A percentile compares a stretch with the other conserved stretches of the same genome.
These are phyloP conservation scores for Cirrhinus molitorella DNA, from an alignment of 2,797 vertebrate species.

Conservation along the genomic window DNA sequence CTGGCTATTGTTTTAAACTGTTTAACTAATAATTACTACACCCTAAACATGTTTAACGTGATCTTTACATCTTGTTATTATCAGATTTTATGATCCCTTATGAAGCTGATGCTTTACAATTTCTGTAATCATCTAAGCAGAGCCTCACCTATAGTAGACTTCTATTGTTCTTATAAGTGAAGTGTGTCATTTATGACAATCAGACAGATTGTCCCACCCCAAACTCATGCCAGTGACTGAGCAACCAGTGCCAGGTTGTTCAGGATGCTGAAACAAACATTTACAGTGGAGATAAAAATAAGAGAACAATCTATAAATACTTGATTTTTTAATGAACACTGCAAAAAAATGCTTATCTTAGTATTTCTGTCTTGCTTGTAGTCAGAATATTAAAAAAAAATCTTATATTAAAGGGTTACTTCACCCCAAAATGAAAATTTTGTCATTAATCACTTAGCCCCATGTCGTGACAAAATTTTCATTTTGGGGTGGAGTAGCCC, in stretches of 20 bases:
- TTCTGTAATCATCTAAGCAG: constrained; percentile 10
- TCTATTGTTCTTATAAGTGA: neutral
- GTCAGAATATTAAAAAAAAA: too few species aligned
- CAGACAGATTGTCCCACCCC: neutral
- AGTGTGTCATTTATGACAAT: neutral
- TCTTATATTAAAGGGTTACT: too few species aligned
- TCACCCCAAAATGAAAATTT: too few species aligned
- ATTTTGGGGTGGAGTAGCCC: too few species aligned
- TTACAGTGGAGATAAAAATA: too few species aligned
- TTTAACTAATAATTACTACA: neutral
- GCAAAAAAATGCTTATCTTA: too few species aligned
- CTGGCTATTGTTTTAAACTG: neutral
- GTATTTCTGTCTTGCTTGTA: too few species aligned
- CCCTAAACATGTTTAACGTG: neutral
- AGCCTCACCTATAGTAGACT: neutral
- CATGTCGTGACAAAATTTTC: too few species aligned
- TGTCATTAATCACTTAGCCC: too few species aligned
- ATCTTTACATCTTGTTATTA: neutral
- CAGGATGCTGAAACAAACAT: neutral
- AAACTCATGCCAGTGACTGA: too few species aligned
- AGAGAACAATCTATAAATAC: too few species aligned
- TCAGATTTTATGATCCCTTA: neutral
- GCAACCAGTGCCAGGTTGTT: neutral
- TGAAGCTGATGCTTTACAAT: neutral
- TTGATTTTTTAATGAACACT: too few species aligned